phyloP scores from a whole-genome alignment of 2,888 invertebrate species.

The Plagodis dolabraria region DNA sequence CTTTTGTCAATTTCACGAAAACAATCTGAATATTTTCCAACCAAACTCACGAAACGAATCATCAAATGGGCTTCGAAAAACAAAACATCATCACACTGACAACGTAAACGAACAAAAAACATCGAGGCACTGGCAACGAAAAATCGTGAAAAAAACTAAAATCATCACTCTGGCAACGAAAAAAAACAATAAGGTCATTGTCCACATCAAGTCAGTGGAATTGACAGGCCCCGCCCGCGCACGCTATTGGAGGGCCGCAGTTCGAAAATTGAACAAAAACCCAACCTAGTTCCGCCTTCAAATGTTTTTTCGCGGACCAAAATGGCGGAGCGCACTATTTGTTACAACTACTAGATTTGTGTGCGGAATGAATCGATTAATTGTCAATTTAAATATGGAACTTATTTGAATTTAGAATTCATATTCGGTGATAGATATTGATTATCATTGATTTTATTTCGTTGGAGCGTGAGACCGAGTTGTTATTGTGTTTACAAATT shows the following conservation, averaged over 20 bases:
- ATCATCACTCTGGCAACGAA: conserved; percentile 42
- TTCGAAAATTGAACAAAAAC: conserved; percentile 82
- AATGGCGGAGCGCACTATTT: conserved; percentile 79
- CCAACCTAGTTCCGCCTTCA: conserved; percentile 84
- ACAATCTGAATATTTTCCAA: conserved; percentile 23
- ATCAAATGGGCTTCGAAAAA: conserved; percentile 28
- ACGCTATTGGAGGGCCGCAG: conserved; percentile 77
- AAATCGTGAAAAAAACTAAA: conserved; percentile 42
- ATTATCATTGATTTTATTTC: background rate
- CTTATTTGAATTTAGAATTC: conserved; percentile 25
- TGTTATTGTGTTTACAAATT: no score
- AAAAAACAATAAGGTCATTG: conserved; percentile 73
- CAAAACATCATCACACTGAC: conserved; percentile 25
- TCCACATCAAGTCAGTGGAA: conserved; percentile 77
- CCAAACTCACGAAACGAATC: conserved; percentile 28
- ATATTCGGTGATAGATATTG: conserved; percentile 1
- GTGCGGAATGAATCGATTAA: conserved; percentile 51
- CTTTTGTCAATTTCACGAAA: conserved; percentile 25
- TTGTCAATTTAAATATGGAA: conserved; percentile 46
- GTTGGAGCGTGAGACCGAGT: no score
- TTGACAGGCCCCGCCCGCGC: conserved; percentile 82
- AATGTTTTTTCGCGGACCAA: conserved; percentile 80
- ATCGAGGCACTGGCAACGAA: conserved; percentile 19
- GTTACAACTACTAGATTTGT: conserved; percentile 61
- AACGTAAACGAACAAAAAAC: conserved; percentile 11